Percentiles rank a stretch among this genome's conserved stretches.
Conservation (phyloP, 2,113 vertebrate species). For the Eira barbara region DNA sequence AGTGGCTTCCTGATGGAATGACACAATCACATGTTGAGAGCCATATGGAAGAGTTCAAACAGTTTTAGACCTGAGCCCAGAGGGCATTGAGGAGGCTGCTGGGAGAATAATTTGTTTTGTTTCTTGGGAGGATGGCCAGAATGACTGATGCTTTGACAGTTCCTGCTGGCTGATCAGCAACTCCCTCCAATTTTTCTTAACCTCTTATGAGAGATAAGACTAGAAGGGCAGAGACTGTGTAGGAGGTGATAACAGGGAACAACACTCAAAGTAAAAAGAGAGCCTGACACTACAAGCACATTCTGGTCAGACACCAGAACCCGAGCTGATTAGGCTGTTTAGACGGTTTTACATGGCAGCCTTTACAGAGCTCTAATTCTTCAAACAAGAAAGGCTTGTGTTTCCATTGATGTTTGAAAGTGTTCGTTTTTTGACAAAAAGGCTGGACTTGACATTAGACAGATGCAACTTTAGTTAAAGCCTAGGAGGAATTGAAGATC, state of each 20-base stretch:
- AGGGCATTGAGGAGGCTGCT: constrained; percentile 69
- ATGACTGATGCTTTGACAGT: constrained; percentile 73
- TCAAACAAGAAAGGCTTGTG: background rate
- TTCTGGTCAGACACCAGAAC: background rate
- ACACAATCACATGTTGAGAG: constrained; percentile 62
- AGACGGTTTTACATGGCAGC: background rate
- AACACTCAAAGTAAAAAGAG: background rate
- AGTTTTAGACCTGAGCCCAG: constrained; percentile 70
- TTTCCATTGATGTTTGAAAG: background rate
- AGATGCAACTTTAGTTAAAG: background rate
- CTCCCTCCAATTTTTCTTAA: constrained; percentile 73
- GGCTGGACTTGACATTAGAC: background rate
- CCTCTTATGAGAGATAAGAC: constrained; percentile 69
- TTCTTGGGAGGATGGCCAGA: constrained; percentile 73
- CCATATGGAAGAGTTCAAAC: constrained; percentile 78
- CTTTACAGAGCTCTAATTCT: background rate
- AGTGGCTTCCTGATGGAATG: constrained; percentile 52
- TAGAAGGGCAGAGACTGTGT: constrained; percentile 35
- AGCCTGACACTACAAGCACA: constrained; percentile 4
- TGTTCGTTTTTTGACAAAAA: background rate
- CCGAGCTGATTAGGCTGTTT: background rate
- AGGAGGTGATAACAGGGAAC: constrained; percentile 39
- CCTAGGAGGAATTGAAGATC: background rate
- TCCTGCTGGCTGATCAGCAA: constrained; percentile 74
- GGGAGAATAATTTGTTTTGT: constrained; percentile 79